Evolutionary conservation across 2,888 invertebrate species (phyloP).

Genomic region (Idaea straminata): DNA sequence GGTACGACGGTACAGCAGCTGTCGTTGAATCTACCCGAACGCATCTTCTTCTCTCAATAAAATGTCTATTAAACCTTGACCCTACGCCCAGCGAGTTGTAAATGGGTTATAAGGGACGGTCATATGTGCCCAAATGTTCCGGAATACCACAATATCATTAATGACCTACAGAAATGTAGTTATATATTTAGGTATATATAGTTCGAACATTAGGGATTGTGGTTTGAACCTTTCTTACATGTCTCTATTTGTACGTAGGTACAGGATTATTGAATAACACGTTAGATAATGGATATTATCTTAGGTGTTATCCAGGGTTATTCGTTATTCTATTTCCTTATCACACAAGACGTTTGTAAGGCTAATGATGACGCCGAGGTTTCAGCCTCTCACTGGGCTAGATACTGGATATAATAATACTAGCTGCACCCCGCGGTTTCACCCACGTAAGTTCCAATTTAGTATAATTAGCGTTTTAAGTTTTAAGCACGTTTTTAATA

Average conservation of each 20-base stretch:
- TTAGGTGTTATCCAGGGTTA: neutral
- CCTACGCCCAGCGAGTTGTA: constrained; percentile 5
- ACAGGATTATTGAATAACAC: neutral
- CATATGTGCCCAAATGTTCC: constrained; percentile 27
- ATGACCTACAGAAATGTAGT: constrained; percentile 31
- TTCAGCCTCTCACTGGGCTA: too few species aligned
- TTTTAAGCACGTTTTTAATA: too few species aligned
- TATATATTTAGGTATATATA: constrained; percentile 13
- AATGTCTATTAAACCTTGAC: constrained; percentile 5
- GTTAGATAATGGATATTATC: neutral
- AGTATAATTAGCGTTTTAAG: too few species aligned
- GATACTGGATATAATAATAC: too few species aligned
- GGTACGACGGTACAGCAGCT: neutral
- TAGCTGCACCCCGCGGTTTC: too few species aligned
- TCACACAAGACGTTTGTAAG: too few species aligned
- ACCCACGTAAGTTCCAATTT: too few species aligned
- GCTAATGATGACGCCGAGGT: too few species aligned
- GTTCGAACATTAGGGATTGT: neutral
- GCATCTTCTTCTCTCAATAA: neutral
- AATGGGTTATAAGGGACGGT: constrained; percentile 20
- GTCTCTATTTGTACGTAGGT: neutral
- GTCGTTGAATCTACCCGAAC: neutral
- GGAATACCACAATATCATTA: constrained; percentile 44
- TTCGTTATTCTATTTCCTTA: too few species aligned
- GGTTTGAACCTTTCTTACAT: constrained; percentile 3